A percentile compares a stretch with the other conserved stretches of the same genome.
Evolutionary conservation across 2,113 vertebrate genomes (phyloP).

Genomic region (Lamprotornis superbus): DNA sequence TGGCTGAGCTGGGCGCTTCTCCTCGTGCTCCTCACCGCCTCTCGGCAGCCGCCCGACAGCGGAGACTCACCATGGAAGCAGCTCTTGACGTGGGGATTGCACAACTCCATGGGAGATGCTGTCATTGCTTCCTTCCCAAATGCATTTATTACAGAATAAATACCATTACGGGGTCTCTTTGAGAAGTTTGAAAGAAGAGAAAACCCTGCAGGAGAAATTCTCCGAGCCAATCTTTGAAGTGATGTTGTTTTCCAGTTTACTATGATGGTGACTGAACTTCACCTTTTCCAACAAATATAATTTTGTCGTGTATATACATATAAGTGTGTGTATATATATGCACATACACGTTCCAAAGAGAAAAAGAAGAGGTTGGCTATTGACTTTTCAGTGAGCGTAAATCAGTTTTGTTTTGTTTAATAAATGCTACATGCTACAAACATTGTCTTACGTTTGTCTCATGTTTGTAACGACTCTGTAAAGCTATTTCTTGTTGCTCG

Average conservation of each 20-base stretch:
- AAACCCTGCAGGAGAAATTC: conserved; percentile 50
- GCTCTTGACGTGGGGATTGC: conserved; percentile 64
- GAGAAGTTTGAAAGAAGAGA: conserved; percentile 54
- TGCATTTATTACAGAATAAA: conserved; percentile 64
- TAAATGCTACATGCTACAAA: conserved; percentile 73
- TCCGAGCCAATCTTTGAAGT: conserved; percentile 50
- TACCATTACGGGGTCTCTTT: conserved; percentile 43
- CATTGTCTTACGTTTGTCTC: conserved; percentile 74
- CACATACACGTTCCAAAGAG: conserved; percentile 63
- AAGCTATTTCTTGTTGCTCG: conserved; percentile 73
- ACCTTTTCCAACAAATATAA: conserved; percentile 70
- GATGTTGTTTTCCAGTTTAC: conserved; percentile 68
- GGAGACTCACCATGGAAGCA: conserved; percentile 41
- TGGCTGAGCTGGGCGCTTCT: conserved; percentile 58
- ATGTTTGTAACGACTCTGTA: conserved; percentile 71
- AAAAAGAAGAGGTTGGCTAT: conserved; percentile 65
- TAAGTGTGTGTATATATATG: conserved; percentile 56
- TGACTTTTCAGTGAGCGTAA: conserved; percentile 68
- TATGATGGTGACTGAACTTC: conserved; percentile 71
- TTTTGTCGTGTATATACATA: conserved; percentile 63
- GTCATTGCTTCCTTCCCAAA: conserved; percentile 62
- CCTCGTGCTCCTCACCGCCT: conserved; percentile 39
- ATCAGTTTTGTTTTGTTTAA: conserved; percentile 73
- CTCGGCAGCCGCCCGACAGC: conserved; percentile 37
- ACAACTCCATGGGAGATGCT: conserved; percentile 68